A percentile compares a stretch with the other conserved stretches of the same genome.
Conservation (phyloP, 2,113 vertebrate genomes). For the Prochilodus magdalenae region DNA sequence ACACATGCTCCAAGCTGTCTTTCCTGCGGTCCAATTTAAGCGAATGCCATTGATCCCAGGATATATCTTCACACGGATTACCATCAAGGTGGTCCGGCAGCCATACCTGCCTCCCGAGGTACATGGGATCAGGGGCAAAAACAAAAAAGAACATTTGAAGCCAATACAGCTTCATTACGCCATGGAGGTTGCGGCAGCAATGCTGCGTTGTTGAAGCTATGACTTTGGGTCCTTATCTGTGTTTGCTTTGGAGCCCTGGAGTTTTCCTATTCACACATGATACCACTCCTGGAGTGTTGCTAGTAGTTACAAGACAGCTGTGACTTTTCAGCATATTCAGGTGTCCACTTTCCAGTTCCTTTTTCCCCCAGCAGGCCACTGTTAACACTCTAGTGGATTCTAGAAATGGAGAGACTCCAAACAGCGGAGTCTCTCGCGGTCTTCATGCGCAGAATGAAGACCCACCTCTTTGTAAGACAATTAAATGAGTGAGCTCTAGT, state of each 20-base stretch:
- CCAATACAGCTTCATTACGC: slow-evolving; percentile 60
- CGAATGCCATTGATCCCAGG: neutral
- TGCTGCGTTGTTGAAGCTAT: neutral
- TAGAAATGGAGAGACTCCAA: no score
- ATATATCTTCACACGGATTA: slow-evolving; percentile 25
- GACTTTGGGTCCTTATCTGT: slow-evolving; percentile 55
- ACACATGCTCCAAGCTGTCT: neutral
- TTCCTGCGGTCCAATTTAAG: neutral
- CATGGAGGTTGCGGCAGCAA: slow-evolving; percentile 17
- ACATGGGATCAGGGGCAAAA: slow-evolving; percentile 37
- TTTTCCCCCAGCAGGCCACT: neutral
- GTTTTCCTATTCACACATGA: slow-evolving; percentile 52
- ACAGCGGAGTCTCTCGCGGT: no score
- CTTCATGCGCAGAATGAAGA: no score
- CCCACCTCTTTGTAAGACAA: no score
- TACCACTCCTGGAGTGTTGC: slow-evolving; percentile 13
- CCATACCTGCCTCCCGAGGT: slow-evolving; percentile 29
- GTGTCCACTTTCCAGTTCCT: neutral
- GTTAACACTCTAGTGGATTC: no score
- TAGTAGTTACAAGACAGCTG: neutral
- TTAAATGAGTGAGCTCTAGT: no score
- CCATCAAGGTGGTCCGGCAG: slow-evolving; percentile 37
- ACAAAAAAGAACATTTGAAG: slow-evolving; percentile 56
- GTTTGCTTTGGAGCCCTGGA: neutral
- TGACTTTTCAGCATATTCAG: neutral